Percentiles rank a stretch among this genome's conserved stretches.
These are phyloP conservation scores for Cervus canadensis DNA, from an alignment of 2,113 vertebrate species.

Conservation along the genomic window DNA sequence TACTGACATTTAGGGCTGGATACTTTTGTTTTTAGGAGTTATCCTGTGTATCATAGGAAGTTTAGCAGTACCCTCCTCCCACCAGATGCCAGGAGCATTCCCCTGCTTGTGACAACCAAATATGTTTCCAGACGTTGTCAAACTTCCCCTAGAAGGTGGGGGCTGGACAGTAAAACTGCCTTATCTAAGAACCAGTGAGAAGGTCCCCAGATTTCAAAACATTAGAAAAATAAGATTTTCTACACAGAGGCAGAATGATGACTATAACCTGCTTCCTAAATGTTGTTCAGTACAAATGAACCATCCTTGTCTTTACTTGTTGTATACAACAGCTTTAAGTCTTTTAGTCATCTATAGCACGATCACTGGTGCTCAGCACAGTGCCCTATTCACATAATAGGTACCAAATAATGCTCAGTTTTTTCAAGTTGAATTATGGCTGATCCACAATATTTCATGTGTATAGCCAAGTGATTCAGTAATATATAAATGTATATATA, in stretches of 20 bases:
- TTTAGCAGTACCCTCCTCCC: not conserved
- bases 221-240: not conserved
- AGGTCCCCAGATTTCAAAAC: not conserved
- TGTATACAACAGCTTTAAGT: not conserved
- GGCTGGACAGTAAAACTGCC: not conserved
- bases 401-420: not conserved
- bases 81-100: not conserved
- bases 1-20: not conserved
- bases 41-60: not conserved
- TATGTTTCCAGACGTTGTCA: not conserved
- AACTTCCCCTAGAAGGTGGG: not conserved
- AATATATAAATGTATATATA: not conserved
- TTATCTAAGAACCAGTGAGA: not conserved
- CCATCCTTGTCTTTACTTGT: not conserved
- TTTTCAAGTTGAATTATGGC: not conserved
- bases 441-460: not conserved
- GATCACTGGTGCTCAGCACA: not conserved
- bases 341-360: not conserved
- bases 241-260: not conserved
- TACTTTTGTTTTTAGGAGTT: not conserved
- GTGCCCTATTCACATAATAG: not conserved
- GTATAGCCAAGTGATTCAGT: not conserved
- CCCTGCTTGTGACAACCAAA: not conserved
- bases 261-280: not conserved
- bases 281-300: not conserved